A percentile compares a stretch with the other conserved stretches of the same genome.
Conservation (phyloP, 2,888 invertebrate genomes). For the Xiphydria camelus region DNA sequence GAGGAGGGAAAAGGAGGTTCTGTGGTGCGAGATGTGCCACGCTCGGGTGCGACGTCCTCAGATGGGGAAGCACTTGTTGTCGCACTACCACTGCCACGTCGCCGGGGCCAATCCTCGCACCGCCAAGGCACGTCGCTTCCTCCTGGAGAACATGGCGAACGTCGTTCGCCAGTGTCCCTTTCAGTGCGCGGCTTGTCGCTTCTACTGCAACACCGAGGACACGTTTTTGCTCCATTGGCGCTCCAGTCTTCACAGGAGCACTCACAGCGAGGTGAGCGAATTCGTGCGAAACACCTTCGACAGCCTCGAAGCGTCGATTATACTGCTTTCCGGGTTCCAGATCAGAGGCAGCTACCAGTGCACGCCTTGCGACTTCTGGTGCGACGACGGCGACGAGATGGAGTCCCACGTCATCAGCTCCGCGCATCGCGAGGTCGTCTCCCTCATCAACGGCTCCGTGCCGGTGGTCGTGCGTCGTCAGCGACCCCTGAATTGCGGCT, state of each 20-base stretch:
- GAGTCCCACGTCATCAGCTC: conserved; percentile 67
- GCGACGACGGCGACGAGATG: conserved; percentile 68
- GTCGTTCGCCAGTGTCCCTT: conserved; percentile 82
- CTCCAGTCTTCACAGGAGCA: conserved; percentile 65
- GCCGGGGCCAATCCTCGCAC: conserved; percentile 66
- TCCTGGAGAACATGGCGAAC: conserved; percentile 76
- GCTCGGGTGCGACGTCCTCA: conserved; percentile 69
- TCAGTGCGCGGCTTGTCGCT: conserved; percentile 82
- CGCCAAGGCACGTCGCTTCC: conserved; percentile 64
- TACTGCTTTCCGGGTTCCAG: conserved; percentile 29
- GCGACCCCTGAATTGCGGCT: conserved; percentile 66
- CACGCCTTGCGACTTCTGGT: conserved; percentile 73
- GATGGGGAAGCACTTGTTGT: conserved; percentile 84
- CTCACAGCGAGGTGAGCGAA: conserved; percentile 55
- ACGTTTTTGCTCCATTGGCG: conserved; percentile 76
- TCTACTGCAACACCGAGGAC: conserved; percentile 78
- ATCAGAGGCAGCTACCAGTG: conserved; percentile 71
- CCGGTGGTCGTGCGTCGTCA: conserved; percentile 77
- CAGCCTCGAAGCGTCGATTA: not conserved
- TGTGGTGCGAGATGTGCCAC: conserved; percentile 74
- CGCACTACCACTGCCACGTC: conserved; percentile 78
- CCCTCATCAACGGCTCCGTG: conserved; percentile 78
- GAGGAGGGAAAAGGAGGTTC: conserved; percentile 63
- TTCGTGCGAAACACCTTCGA: too few relatives aligned
- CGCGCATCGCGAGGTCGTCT: conserved; percentile 73